Evolutionary conservation across 2,113 vertebrate genomes (phyloP).

Genomic region (Urocitellus parryii): DNA sequence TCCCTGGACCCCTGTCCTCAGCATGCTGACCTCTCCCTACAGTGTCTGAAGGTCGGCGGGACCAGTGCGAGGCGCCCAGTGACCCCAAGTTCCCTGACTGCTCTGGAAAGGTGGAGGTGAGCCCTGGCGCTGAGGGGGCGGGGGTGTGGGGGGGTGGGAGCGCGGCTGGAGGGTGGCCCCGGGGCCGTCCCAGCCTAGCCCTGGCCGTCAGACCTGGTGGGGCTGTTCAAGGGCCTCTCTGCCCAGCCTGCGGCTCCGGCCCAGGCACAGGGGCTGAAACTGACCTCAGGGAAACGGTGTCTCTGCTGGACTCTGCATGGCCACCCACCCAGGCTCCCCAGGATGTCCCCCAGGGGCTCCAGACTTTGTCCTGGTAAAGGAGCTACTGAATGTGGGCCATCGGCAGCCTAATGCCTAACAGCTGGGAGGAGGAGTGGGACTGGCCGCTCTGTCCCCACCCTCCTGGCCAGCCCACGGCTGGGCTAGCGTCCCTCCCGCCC

Average conservation of each 20-base stretch:
- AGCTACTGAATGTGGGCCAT: fast-evolving
- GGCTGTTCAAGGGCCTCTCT: background rate
- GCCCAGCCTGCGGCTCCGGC: background rate
- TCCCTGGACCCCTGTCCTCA: background rate
- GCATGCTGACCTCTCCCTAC: conserved; percentile 35
- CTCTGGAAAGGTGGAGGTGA: conserved; percentile 96
- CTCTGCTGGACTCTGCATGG: background rate
- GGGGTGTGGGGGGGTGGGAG: background rate
- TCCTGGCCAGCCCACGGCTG: background rate
- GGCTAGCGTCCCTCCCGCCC: background rate
- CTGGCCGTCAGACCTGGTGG: background rate
- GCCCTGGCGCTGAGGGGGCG: conserved; percentile 56
- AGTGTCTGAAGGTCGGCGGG: conserved; percentile 90
- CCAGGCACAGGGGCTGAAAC: background rate
- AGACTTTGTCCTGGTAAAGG: background rate
- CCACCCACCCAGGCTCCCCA: fast-evolving
- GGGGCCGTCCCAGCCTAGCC: background rate
- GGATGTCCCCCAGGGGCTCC: background rate
- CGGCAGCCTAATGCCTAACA: background rate
- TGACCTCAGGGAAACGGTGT: background rate
- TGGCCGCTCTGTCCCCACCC: fast-evolving
- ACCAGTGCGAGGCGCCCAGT: conserved; percentile 95
- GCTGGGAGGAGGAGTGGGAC: background rate
- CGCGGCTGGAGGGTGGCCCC: background rate
- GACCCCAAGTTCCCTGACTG: conserved; percentile 96